Conservation (phyloP, 2,113 vertebrate genomes). For the Dipodomys spectabilis region DNA sequence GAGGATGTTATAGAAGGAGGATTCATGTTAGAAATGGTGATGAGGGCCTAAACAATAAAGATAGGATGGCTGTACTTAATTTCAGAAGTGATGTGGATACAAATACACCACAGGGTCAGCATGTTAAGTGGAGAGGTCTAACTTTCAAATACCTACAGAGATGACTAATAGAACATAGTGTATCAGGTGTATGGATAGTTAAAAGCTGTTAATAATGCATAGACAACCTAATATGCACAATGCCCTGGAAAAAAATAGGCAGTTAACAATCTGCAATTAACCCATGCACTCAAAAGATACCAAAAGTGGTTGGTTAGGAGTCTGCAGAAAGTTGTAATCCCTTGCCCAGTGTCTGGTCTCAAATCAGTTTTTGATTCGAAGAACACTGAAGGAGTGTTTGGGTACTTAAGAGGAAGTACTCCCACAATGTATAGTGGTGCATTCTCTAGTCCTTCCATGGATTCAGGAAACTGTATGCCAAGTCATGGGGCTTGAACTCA, state of each 20-base stretch:
- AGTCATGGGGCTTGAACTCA: not conserved
- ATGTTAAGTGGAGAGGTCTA: not conserved
- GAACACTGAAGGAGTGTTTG: not conserved
- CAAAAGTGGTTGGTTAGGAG: constrained; percentile 4
- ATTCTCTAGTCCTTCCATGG: not conserved
- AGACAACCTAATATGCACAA: not conserved
- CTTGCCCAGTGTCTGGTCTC: constrained; percentile 4
- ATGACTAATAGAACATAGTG: constrained; percentile 16
- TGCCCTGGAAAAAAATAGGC: not conserved
- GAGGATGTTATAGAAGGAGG: not conserved
- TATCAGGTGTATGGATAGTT: not conserved
- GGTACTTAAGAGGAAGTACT: not conserved
- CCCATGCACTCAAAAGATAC: constrained; percentile 13
- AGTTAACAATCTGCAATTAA: not conserved
- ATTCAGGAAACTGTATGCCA: not conserved
- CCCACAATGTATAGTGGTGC: not conserved
- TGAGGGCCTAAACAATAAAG: constrained; percentile 27
- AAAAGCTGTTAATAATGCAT: not conserved
- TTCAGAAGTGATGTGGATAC: constrained; percentile 2
- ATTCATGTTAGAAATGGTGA: constrained; percentile 3
- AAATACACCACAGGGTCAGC: not conserved
- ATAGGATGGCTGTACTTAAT: not conserved
- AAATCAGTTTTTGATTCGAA: constrained; percentile 40
- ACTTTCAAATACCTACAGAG: constrained; percentile 9
- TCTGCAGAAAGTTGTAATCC: not conserved